These are phyloP conservation scores for Mesorhabditis spiculigera DNA, from an alignment of 2,888 invertebrate species.

Conservation along the genomic window DNA sequence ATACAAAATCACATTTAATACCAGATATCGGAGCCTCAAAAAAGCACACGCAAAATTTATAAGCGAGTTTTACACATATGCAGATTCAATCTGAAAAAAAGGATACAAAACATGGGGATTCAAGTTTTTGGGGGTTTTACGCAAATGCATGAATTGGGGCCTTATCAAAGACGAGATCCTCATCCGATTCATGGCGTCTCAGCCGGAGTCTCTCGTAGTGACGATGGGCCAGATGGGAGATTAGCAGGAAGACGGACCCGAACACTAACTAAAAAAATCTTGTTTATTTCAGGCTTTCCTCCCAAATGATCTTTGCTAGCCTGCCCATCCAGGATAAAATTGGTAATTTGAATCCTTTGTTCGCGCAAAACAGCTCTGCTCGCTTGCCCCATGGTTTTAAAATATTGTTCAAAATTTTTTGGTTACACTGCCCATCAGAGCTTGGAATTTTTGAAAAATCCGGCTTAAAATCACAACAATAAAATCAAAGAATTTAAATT, in stretches of 20 bases:
- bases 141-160: not conserved
- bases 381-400: no score
- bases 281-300: no score
- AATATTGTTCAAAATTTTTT: no score
- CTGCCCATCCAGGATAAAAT: no score
- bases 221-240: not conserved
- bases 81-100: not conserved
- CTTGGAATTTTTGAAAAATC: no score
- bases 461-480: no score
- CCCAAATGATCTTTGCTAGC: no score
- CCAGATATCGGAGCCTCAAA: not conserved
- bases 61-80: no score
- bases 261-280: not conserved
- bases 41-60: not conserved
- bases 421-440: no score
- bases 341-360: no score
- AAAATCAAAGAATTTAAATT: no score
- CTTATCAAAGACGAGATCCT: not conserved
- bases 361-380: no score
- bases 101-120: not conserved
- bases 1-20: not conserved
- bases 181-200: not conserved
- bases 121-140: not conserved
- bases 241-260: not conserved
- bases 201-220: constrained; percentile 1